phyloP scores from a whole-genome alignment of 2,888 invertebrate genomes.

The Aplocera efformata region DNA sequence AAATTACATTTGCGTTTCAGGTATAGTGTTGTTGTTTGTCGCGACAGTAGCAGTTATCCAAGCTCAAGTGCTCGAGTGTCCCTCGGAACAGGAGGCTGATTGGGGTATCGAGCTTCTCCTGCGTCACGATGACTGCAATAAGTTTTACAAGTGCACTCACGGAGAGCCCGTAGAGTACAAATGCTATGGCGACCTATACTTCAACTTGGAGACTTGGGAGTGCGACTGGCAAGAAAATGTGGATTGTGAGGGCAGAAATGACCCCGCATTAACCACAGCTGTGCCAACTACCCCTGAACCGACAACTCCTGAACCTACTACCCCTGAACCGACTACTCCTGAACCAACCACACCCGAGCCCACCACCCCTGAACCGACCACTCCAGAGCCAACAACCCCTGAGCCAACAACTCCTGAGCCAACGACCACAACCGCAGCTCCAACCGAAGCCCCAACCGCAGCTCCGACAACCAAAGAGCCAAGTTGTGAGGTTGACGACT shows the following conservation, averaged over 20 bases:
- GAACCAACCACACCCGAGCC: slow-evolving; percentile 15
- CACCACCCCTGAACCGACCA: slow-evolving; percentile 7
- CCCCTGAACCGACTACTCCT: slow-evolving; percentile 12
- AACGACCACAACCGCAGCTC: slow-evolving; percentile 7
- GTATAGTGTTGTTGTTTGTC: slow-evolving; percentile 35
- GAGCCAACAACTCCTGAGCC: slow-evolving; percentile 4
- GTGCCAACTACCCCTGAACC: slow-evolving; percentile 5
- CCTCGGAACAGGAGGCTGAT: slow-evolving; percentile 47
- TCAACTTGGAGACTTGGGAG: slow-evolving; percentile 72
- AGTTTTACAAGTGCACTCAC: slow-evolving; percentile 84
- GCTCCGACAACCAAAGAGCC: slow-evolving; percentile 15
- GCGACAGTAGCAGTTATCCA: slow-evolving; percentile 34
- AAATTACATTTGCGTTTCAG: slow-evolving; percentile 28
- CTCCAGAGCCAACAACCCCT: slow-evolving; percentile 3
- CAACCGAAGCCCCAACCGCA: slow-evolving; percentile 18
- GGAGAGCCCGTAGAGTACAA: slow-evolving; percentile 79
- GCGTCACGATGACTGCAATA: slow-evolving; percentile 79
- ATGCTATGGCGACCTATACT: slow-evolving; percentile 79
- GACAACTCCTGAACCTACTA: slow-evolving; percentile 4
- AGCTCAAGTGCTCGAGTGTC: slow-evolving; percentile 46
- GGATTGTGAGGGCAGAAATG: slow-evolving; percentile 71
- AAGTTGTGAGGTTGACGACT: slow-evolving; percentile 19
- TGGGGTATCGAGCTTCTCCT: slow-evolving; percentile 74
- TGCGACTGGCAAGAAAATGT: slow-evolving; percentile 84
- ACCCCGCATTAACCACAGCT: slow-evolving; percentile 34